Conservation (phyloP, 1,140 invertebrate species). For the Piezodorus guildinii region DNA sequence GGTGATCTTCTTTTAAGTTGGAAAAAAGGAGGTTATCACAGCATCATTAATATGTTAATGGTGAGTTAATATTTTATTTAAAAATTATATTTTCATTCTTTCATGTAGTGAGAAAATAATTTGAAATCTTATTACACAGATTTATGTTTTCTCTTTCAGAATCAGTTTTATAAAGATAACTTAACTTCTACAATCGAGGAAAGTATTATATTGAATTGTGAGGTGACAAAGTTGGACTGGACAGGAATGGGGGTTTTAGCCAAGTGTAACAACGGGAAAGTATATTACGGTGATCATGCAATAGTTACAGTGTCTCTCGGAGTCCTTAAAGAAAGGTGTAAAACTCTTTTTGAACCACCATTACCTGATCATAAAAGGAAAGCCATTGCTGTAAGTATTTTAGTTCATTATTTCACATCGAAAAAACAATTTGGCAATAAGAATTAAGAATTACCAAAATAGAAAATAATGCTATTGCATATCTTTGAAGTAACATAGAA, state of each 20-base stretch:
- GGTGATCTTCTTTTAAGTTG: conserved; percentile 42
- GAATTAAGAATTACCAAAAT: too few relatives aligned
- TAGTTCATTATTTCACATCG: too few relatives aligned
- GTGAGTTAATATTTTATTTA: conserved; percentile 29
- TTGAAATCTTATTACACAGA: neutral
- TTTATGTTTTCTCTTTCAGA: neutral
- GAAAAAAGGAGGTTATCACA: conserved; percentile 47
- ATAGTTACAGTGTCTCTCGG: conserved; percentile 56
- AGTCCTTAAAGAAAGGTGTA: conserved; percentile 47
- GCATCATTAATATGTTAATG: conserved; percentile 44
- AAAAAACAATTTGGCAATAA: too few relatives aligned
- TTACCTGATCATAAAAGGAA: conserved; percentile 46
- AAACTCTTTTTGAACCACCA: conserved; percentile 45
- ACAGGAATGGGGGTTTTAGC: conserved; percentile 32
- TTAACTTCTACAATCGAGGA: conserved; percentile 27
- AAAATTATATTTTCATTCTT: neutral
- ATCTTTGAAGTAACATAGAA: too few relatives aligned
- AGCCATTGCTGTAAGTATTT: conserved; percentile 40
- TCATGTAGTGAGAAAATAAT: too few relatives aligned
- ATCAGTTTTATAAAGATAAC: too few relatives aligned
- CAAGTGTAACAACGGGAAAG: conserved; percentile 44
- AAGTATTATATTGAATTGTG: conserved; percentile 37
- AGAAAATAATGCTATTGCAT: too few relatives aligned
- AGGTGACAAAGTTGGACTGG: conserved; percentile 40
- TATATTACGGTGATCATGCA: conserved; percentile 47